Percentiles rank a stretch among this genome's conserved stretches.
phyloP scores from a whole-genome alignment of 2,888 invertebrate genomes.

The Drosophila vallismaia region DNA sequence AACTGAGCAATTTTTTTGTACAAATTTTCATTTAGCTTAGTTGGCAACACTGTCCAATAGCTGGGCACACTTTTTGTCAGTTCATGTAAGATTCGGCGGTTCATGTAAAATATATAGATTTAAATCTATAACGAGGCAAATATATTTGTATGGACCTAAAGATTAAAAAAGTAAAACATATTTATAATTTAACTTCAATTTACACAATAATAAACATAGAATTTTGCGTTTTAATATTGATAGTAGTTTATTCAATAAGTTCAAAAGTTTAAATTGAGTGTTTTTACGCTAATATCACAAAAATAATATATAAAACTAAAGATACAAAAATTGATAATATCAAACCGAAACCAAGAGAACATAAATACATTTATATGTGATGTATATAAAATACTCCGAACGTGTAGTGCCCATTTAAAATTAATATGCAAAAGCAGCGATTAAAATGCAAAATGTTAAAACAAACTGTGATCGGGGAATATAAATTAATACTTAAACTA shows the following conservation, averaged over 20 bases:
- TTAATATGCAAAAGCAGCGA: slow-evolving; percentile 24
- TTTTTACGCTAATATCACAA: slow-evolving; percentile 81
- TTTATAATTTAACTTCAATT: neutral
- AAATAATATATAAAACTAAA: slow-evolving; percentile 79
- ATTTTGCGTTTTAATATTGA: slow-evolving; percentile 43
- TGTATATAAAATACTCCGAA: slow-evolving; percentile 45
- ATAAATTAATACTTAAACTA: slow-evolving; percentile 47
- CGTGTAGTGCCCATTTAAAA: slow-evolving; percentile 45
- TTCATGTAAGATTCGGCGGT: too few relatives aligned
- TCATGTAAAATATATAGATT: too few relatives aligned
- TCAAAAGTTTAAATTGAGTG: slow-evolving; percentile 74
- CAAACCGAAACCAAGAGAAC: slow-evolving; percentile 66
- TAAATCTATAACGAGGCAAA: too few relatives aligned
- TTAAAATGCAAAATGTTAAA: slow-evolving; percentile 41
- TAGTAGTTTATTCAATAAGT: slow-evolving; percentile 71
- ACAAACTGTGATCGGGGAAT: slow-evolving; percentile 50
- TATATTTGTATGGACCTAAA: slow-evolving; percentile 23
- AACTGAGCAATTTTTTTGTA: too few relatives aligned
- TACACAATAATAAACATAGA: neutral
- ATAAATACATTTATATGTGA: slow-evolving; percentile 44
- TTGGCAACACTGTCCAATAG: too few relatives aligned
- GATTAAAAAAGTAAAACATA: too few relatives aligned
- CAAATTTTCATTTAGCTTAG: too few relatives aligned
- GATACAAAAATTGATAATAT: slow-evolving; percentile 54
- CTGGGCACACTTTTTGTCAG: too few relatives aligned